Evolutionary conservation across 2,113 vertebrate species (phyloP).

Genomic region (Ctenomys sociabilis): DNA sequence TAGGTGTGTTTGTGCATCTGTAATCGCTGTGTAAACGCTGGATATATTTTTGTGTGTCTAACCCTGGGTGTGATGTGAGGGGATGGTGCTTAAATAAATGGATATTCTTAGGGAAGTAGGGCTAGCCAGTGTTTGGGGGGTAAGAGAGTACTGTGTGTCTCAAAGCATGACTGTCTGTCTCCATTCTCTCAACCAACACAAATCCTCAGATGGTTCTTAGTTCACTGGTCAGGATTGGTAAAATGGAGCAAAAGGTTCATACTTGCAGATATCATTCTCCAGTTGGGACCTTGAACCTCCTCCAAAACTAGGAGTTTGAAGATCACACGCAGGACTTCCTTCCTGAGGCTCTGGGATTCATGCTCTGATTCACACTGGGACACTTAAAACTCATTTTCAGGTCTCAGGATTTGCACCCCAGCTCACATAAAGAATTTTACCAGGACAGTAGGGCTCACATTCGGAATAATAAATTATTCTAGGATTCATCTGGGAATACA

Average conservation of each 20-base stretch:
- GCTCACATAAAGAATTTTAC: background rate
- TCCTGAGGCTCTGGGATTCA: conserved; percentile 49
- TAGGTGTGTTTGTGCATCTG: conserved; percentile 4
- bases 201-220: conserved; percentile 19
- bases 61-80: conserved; percentile 28
- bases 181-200: conserved; percentile 21
- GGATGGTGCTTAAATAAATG: conserved; percentile 11
- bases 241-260: conserved; percentile 36
- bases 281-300: background rate
- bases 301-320: conserved; percentile 46
- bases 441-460: background rate
- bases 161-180: background rate
- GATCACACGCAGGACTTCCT: conserved; percentile 36
- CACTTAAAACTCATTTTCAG: conserved; percentile 24
- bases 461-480: background rate
- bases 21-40: conserved; percentile 29
- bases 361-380: conserved; percentile 38
- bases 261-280: background rate
- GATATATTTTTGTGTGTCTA: conserved; percentile 53
- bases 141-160: conserved; percentile 20
- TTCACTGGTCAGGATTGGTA: background rate
- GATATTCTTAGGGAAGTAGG: background rate
- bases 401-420: background rate
- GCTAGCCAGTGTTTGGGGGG: background rate
- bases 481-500: background rate